Evolutionary conservation across 2,797 vertebrate species (phyloP).

Genomic region (Lacerta viridis): DNA sequence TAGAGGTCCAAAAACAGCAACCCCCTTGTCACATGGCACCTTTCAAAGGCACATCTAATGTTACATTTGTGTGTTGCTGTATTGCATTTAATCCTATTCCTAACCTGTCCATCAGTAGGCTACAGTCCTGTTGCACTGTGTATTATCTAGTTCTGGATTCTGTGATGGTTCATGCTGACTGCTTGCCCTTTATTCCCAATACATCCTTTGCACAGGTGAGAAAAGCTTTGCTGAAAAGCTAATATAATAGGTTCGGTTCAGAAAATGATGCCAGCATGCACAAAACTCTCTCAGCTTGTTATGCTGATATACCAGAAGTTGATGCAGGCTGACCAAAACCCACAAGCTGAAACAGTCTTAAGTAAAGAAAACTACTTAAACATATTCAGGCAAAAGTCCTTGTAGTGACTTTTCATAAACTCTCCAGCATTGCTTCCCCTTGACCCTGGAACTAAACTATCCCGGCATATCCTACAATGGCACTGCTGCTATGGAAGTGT

Average conservation of each 20-base stretch:
- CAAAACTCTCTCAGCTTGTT: neutral
- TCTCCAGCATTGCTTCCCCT: constrained; percentile 13
- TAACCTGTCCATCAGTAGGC: neutral
- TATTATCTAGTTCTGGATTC: neutral
- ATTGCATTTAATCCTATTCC: neutral
- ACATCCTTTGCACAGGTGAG: neutral
- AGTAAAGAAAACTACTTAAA: too few relatives aligned
- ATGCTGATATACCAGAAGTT: too few relatives aligned
- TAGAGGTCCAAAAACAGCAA: neutral
- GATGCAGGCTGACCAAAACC: too few relatives aligned
- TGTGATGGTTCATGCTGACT: neutral
- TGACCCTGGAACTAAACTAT: neutral
- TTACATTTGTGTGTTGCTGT: neutral
- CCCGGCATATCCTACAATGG: neutral
- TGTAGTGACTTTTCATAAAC: constrained; percentile 17
- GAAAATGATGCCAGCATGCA: neutral
- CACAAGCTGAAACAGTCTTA: too few relatives aligned
- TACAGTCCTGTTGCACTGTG: neutral
- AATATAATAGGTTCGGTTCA: neutral
- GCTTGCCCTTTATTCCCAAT: neutral
- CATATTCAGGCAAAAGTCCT: constrained; percentile 7
- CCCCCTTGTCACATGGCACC: neutral
- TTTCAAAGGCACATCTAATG: neutral
- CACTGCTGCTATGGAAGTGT: neutral
- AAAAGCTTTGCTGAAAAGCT: neutral